Evolutionary conservation across 2,888 invertebrate species (phyloP).

Genomic region (Acrobasis suavella): DNA sequence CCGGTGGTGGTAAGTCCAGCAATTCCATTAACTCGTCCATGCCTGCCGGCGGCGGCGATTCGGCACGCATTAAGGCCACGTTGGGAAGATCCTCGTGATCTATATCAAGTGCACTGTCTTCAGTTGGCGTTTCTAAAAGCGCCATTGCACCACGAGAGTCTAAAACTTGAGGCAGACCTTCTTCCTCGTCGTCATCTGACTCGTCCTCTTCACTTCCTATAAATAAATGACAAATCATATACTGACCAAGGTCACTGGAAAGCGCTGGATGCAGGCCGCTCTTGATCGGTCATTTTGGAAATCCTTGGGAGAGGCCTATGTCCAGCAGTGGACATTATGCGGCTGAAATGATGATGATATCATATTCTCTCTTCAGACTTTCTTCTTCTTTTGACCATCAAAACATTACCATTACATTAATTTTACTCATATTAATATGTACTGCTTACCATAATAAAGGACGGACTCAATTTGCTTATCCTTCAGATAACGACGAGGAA

Average conservation of each 20-base stretch:
- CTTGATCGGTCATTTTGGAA: too few relatives aligned
- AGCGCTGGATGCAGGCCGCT: too few relatives aligned
- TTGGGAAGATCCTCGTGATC: neutral
- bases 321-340: too few relatives aligned
- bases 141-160: neutral
- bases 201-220: neutral
- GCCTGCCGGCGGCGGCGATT: neutral
- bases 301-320: too few relatives aligned
- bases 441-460: neutral
- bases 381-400: neutral
- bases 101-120: neutral
- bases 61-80: neutral
- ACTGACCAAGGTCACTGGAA: too few relatives aligned
- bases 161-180: neutral
- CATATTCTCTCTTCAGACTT: too few relatives aligned
- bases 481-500: neutral
- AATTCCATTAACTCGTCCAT: too few relatives aligned
- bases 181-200: neutral
- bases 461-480: neutral
- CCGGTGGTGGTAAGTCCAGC: neutral
- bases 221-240: neutral
- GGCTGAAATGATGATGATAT: too few relatives aligned
- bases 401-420: constrained; percentile 7
- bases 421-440: neutral
- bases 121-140: neutral